Evolutionary conservation across 2,113 vertebrate species (phyloP).

Genomic region (Parus major): DNA sequence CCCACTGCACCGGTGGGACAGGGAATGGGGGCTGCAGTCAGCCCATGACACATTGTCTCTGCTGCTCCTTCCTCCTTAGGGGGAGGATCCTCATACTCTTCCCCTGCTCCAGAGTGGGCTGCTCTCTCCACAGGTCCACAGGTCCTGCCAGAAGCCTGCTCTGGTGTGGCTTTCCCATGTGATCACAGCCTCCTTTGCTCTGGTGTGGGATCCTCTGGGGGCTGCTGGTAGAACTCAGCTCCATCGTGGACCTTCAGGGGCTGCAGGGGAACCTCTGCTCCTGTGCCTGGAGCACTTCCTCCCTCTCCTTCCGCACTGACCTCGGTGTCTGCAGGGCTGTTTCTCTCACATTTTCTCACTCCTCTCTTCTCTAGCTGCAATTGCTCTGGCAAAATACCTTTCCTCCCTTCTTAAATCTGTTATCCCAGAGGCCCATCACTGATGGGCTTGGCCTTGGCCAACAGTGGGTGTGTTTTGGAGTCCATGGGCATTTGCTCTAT

Average conservation of each 20-base stretch:
- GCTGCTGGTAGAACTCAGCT: not conserved
- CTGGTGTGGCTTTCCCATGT: not conserved
- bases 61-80: not conserved
- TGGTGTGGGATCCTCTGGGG: not conserved
- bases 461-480: not conserved
- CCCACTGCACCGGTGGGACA: fast-evolving
- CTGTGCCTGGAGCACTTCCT: not conserved
- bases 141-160: not conserved
- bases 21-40: not conserved
- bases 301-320: not conserved
- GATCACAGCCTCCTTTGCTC: not conserved
- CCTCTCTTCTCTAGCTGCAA: not conserved
- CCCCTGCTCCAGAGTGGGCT: not conserved
- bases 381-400: not conserved
- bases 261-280: not conserved
- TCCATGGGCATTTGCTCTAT: not conserved
- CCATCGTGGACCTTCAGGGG: no score
- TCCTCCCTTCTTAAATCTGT: no score
- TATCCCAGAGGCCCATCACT: not conserved
- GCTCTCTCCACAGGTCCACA: not conserved
- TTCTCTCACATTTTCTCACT: not conserved
- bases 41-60: not conserved
- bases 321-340: not conserved
- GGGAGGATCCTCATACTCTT: not conserved
- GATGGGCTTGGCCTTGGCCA: not conserved